Base-by-base conservation (phyloP, 2,797 vertebrate genomes). In the Pangasius macronema region DNA sequence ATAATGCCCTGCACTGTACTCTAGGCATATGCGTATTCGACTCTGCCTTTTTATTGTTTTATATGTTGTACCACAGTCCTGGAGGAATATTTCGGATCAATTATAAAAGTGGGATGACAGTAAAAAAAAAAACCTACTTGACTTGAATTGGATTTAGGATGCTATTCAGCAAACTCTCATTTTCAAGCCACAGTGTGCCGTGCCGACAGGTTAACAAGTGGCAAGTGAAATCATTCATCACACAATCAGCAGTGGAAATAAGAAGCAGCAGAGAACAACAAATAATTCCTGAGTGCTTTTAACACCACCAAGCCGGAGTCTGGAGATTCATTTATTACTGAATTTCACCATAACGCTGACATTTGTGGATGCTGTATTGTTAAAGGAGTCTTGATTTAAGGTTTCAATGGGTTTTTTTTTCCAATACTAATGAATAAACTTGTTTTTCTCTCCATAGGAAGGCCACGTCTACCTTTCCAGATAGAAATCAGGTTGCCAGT, bases 311-410 rank as follows among this genome's bases (percentile, higher is more conserved):
- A 63, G 61, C 59, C 22, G 14, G 81, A 59, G 65, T 87, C 80
- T 68, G 16, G 80, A 70, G 51, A 77, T 86, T 84, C 83, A 89
- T 89, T 88, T 63, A 89, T 89, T 88, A 88, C 51, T 27, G 33
- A 68, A 72, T 87, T 83, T 88, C 80, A 88, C 87, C 86, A 85
- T 89, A 86, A 87, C 65, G 81, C 67, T 91, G 88, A 88, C 89
- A 90, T 90, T 89, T 90, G 85, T 18, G 8, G 77, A 88, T 88
- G 83, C 42, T 49, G 72, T 85, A 83, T 88, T 89, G 88, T 72
- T 86, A 88, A 91, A 89, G 88, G 81, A 86, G 72, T 84, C 22
- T 46, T 82, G 81, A 86, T 80, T 83, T 88, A 79, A 70, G 68
- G 42, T 83, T 87, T 85, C 65, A 84, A 57, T 76, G 53, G 5